These are phyloP conservation scores for Drosophila rufa DNA, from an alignment of 1,140 invertebrate genomes.

Conservation along the genomic window DNA sequence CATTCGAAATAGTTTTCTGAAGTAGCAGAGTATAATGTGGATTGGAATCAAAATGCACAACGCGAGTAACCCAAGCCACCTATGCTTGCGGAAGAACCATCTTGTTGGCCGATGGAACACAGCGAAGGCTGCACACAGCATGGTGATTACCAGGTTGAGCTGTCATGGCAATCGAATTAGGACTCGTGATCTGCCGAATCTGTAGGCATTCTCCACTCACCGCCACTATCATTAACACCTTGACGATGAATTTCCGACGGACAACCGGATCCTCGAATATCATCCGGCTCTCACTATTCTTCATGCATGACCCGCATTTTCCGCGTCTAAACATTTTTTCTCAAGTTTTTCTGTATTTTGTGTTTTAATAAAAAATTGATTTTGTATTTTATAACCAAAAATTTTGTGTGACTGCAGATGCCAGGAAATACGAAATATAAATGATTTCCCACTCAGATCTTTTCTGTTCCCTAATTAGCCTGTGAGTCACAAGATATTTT, in stretches of 20 bases:
- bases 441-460: neutral
- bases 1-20: neutral
- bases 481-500: no score
- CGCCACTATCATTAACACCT: constrained; percentile 17
- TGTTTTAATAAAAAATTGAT: no score
- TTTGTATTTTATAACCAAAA: no score
- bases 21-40: constrained; percentile 10
- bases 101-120: neutral
- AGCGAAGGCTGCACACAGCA: neutral
- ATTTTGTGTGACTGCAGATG: neutral
- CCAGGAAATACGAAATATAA: neutral
- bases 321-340: neutral
- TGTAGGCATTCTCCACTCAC: constrained; percentile 7
- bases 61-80: neutral
- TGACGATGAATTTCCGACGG: constrained; percentile 9
- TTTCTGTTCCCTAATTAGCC: no score
- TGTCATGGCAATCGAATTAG: constrained; percentile 6
- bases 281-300: neutral
- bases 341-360: neutral
- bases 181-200: neutral
- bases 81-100: neutral
- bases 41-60: neutral
- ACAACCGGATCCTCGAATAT: neutral
- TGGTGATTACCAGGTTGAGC: neutral
- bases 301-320: neutral